A percentile compares a stretch with the other conserved stretches of the same genome.
Evolutionary conservation across 2,113 vertebrate species (phyloP).

Genomic region (Menidia beryllina): DNA sequence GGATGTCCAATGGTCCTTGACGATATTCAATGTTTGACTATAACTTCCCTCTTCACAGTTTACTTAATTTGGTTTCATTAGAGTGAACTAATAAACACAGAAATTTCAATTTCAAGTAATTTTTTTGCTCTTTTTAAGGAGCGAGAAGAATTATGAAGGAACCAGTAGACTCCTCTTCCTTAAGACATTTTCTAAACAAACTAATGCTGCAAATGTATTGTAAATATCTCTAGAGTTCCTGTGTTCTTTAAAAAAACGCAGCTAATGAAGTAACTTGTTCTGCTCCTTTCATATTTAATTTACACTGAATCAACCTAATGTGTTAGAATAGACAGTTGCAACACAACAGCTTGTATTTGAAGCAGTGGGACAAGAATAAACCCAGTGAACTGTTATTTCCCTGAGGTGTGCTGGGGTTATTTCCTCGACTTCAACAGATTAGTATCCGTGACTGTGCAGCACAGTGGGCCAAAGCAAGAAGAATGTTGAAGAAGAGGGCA

Average conservation of each 20-base stretch:
- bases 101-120: slow-evolving; percentile 33
- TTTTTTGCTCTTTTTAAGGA: neutral
- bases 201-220: neutral
- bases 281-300: neutral
- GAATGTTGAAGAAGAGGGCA: slow-evolving; percentile 2
- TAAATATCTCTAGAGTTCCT: neutral
- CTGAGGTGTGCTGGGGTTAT: slow-evolving; percentile 12
- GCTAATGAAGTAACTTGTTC: neutral
- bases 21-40: slow-evolving; percentile 11
- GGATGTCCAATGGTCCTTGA: slow-evolving; percentile 19
- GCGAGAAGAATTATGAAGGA: neutral
- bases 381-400: neutral
- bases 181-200: too few species aligned
- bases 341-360: slow-evolving; percentile 2
- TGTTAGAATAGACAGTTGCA: neutral
- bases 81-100: slow-evolving; percentile 29
- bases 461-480: slow-evolving; percentile 8
- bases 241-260: neutral
- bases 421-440: slow-evolving; percentile 33
- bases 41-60: slow-evolving; percentile 14
- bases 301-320: neutral
- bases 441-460: slow-evolving; percentile 7
- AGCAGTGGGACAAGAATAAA: slow-evolving; percentile 10
- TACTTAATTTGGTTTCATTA: slow-evolving; percentile 53
- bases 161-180: neutral